A percentile compares a stretch with the other conserved stretches of the same genome.
These are phyloP conservation scores for Myotis planiceps DNA, from an alignment of 2,797 vertebrate species.

Conservation along the genomic window DNA sequence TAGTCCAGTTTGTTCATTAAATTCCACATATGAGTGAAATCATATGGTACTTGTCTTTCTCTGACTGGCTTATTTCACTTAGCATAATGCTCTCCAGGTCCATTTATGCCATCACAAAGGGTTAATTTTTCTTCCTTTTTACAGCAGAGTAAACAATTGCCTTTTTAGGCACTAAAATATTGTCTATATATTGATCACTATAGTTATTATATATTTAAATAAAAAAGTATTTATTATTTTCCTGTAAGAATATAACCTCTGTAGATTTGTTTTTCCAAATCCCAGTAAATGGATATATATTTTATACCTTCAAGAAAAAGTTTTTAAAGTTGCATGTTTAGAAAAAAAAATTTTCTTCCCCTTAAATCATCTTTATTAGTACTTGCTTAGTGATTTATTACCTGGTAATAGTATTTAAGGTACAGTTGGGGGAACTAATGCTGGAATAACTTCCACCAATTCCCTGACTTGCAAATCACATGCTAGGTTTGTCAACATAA, in stretches of 20 bases:
- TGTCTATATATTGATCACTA: neutral
- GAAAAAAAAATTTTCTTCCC: neutral
- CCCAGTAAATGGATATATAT: neutral
- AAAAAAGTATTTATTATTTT: neutral
- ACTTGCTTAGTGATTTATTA: neutral
- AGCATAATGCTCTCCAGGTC: no score
- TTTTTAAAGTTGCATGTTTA: neutral
- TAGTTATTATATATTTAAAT: neutral
- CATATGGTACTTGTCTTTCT: no score
- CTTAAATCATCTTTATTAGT: neutral
- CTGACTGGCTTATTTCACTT: no score
- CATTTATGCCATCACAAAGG: no score
- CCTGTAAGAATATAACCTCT: neutral
- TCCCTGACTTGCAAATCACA: neutral
- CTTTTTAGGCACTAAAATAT: slow-evolving; percentile 25
- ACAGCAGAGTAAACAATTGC: neutral
- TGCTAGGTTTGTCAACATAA: neutral
- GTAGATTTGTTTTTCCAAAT: neutral
- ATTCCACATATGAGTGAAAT: no score
- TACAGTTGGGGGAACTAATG: neutral
- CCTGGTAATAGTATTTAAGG: neutral
- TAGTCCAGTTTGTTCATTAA: no score
- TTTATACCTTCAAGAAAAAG: neutral
- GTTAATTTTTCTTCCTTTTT: no score
- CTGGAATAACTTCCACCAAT: neutral